Evolutionary conservation across 2,113 vertebrate species (phyloP).

Genomic region (Syrrhaptes paradoxus): DNA sequence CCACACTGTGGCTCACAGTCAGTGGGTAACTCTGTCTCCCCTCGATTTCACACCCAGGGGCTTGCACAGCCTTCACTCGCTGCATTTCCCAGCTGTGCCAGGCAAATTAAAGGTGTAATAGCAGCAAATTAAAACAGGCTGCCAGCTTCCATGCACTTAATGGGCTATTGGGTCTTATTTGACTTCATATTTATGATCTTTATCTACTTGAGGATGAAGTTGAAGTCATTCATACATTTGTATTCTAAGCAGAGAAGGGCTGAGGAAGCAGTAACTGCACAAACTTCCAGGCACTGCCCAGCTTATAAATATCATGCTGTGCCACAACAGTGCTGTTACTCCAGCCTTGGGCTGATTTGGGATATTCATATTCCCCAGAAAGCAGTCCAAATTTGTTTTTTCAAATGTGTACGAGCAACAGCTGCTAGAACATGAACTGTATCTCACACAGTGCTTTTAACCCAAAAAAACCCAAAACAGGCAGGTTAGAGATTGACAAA

Average conservation of each 20-base stretch:
- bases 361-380: neutral
- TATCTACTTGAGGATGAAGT: neutral
- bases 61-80: neutral
- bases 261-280: neutral
- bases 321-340: neutral
- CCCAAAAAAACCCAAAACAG: neutral
- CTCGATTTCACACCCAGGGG: neutral
- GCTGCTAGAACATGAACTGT: neutral
- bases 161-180: neutral
- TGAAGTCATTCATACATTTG: neutral
- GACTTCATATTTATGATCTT: neutral
- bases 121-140: neutral
- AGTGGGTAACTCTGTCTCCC: neutral
- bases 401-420: neutral
- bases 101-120: neutral
- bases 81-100: neutral
- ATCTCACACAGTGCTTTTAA: neutral
- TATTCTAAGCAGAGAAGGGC: neutral
- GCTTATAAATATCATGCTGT: accelerated
- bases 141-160: neutral
- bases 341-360: neutral
- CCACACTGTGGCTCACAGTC: neutral
- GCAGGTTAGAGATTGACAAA: neutral
- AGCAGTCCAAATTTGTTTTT: neutral
- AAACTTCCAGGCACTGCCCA: neutral